Base-by-base conservation (phyloP, 2,797 vertebrate genomes). In the Silurus lanzhouensis region DNA sequence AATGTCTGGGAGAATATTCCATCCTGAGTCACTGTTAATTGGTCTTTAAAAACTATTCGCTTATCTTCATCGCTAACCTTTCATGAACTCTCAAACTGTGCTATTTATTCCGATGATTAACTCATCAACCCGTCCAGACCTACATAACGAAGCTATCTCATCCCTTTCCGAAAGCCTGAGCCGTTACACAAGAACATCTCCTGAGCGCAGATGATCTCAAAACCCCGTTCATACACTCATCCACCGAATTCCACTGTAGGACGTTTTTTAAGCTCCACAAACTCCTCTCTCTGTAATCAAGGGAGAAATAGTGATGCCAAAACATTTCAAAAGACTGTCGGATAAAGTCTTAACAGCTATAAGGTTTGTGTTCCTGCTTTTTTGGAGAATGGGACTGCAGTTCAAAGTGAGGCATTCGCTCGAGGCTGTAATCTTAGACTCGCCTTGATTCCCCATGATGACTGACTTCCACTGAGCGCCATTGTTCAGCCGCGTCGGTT, bases 381-480 rank as follows among this genome's bases (percentile, higher is more conserved):
- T 60, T 72, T 38, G 46, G 79, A 74, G 63, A 86, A 79, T 20
- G 81, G 66, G 71, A 61, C 48, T 44, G 17, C 1, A 74, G 81
- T 86, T 86, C 85, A 86, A 86, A 86, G 81, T 15, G 10, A 5
- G 3, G 25, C 3, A 12, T 27, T 68, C 44, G 66, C 64, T 85
- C 78, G 27, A 57, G 61, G 48, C 74, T 68, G 85, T 86, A 86
- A 86, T 86, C 85, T 80, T 80, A 86, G 66, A 79, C 27, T 15
- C 0, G 61, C 48, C 74, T 61, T 64, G 71, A 75, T 71, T 83
- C 38, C 85, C 75, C 31, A 12, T 14, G 57, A 63, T 61, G 55
- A 85, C 66, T 14, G 44, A 80, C 66, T 80, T 83, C 82, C 15
- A 83, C 75, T 74, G 75, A 58, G 81, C 9, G 3, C 81, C 81